These are phyloP conservation scores for Fregata magnificens DNA, from an alignment of 2,113 vertebrate species.

Conservation along the genomic window DNA sequence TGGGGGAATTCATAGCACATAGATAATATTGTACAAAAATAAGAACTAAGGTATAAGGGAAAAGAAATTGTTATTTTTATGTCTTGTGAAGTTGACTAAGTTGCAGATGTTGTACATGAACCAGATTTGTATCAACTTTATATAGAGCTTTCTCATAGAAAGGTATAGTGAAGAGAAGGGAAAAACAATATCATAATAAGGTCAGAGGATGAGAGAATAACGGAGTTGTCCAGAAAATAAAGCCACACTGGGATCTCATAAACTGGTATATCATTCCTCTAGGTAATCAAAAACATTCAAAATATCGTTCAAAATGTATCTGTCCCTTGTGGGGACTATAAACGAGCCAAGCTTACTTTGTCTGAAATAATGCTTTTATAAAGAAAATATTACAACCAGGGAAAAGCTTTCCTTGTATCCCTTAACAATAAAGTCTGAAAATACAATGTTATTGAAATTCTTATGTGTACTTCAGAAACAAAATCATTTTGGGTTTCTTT, in stretches of 20 bases:
- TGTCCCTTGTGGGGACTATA: conserved; percentile 34
- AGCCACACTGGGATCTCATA: conserved; percentile 5
- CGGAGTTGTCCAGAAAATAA: conserved; percentile 47
- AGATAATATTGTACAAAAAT: neutral
- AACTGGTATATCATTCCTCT: conserved; percentile 18
- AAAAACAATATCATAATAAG: conserved; percentile 19
- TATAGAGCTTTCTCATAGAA: neutral
- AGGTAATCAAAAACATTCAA: conserved; percentile 32
- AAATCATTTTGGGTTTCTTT: neutral
- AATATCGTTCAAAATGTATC: neutral
- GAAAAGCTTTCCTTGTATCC: conserved; percentile 31
- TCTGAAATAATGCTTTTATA: conserved; percentile 32
- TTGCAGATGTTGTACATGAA: neutral
- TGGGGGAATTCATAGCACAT: neutral
- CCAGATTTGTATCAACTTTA: neutral
- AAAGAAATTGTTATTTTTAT: neutral
- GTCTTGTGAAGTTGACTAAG: neutral
- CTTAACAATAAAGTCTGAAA: conserved; percentile 12
- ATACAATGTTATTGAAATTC: neutral
- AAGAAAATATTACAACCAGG: neutral
- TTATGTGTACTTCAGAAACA: conserved; percentile 4
- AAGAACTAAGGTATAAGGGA: neutral
- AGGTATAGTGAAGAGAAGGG: neutral
- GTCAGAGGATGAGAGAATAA: conserved; percentile 44
- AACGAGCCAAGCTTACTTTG: conserved; percentile 30